phyloP scores from a whole-genome alignment of 35 echinoderm and acorn worm species.

The Hemicentrotus pulcherrimus region DNA sequence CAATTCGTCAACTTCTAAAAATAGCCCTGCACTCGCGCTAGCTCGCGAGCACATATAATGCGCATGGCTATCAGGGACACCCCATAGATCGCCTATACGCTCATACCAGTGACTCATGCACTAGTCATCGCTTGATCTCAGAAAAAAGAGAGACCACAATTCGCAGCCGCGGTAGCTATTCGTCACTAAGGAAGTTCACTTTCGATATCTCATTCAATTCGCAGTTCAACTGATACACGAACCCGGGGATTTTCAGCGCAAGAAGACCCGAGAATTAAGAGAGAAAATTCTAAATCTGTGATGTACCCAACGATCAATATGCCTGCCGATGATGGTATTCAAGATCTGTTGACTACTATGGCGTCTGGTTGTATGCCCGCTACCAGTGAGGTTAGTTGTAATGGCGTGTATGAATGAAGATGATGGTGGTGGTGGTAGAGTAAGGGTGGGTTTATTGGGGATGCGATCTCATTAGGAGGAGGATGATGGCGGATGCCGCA shows the following conservation, averaged over 20 bases:
- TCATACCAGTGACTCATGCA: slow-evolving; percentile 5
- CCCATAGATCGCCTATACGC: slow-evolving; percentile 32
- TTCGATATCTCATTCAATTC: slow-evolving; percentile 49
- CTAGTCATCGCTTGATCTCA: background rate
- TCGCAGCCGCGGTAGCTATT: slow-evolving; percentile 24
- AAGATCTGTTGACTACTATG: slow-evolving; percentile 73
- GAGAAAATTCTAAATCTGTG: slow-evolving; percentile 15
- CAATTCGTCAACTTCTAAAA: slow-evolving; percentile 8
- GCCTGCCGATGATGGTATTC: slow-evolving; percentile 58
- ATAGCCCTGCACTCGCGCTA: background rate
- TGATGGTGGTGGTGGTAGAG: background rate
- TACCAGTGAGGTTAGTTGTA: slow-evolving; percentile 59
- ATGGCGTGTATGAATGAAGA: background rate
- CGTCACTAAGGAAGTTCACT: slow-evolving; percentile 52
- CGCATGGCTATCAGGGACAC: background rate
- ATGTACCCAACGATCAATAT: slow-evolving; percentile 68
- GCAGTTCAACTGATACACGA: slow-evolving; percentile 32
- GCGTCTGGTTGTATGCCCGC: slow-evolving; percentile 66
- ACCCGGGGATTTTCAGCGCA: background rate
- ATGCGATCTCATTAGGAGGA: background rate
- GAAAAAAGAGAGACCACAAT: background rate
- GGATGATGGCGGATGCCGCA: slow-evolving; percentile 5
- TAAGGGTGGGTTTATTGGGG: background rate
- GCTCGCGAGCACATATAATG: slow-evolving; percentile 1
- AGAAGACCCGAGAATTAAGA: background rate